A percentile compares a stretch with the other conserved stretches of the same genome.
Evolutionary conservation across 1,140 invertebrate genomes (phyloP).

Genomic region (Pogonomyrmex barbatus): DNA sequence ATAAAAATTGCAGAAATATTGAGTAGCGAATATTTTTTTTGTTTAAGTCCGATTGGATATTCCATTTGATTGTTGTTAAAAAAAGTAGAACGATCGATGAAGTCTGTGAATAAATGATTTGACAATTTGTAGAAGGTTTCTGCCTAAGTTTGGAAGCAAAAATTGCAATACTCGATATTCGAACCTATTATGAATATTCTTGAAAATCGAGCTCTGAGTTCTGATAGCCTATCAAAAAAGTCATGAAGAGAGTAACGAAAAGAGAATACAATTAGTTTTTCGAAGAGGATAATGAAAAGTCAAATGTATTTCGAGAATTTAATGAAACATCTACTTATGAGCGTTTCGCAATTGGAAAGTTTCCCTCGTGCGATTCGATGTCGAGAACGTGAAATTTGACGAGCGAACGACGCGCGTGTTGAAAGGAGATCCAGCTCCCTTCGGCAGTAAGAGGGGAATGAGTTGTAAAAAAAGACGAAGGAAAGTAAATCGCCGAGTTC

Average conservation of each 20-base stretch:
- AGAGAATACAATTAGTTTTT: neutral
- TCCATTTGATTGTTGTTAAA: neutral
- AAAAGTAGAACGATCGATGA: neutral
- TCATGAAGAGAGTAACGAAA: neutral
- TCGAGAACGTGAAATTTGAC: slow-evolving; percentile 14
- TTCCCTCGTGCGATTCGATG: slow-evolving; percentile 7
- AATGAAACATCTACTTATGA: neutral
- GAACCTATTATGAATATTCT: neutral
- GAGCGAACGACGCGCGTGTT: slow-evolving; percentile 34
- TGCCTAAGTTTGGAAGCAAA: neutral
- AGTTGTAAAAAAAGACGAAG: slow-evolving; percentile 67
- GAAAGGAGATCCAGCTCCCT: slow-evolving; percentile 30
- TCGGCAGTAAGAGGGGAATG: neutral
- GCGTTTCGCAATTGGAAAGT: slow-evolving; percentile 8
- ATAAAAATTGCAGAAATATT: neutral
- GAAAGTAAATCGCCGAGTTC: slow-evolving; percentile 67
- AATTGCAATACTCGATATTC: neutral
- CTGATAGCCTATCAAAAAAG: neutral
- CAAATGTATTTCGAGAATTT: neutral
- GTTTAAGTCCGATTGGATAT: neutral
- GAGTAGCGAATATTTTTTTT: neutral
- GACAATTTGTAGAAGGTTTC: neutral
- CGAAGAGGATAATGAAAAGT: neutral
- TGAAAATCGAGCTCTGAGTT: neutral
- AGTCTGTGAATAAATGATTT: neutral